Evolutionary conservation across 2,113 vertebrate genomes (phyloP).

Genomic region (Tympanuchus pallidicinctus): DNA sequence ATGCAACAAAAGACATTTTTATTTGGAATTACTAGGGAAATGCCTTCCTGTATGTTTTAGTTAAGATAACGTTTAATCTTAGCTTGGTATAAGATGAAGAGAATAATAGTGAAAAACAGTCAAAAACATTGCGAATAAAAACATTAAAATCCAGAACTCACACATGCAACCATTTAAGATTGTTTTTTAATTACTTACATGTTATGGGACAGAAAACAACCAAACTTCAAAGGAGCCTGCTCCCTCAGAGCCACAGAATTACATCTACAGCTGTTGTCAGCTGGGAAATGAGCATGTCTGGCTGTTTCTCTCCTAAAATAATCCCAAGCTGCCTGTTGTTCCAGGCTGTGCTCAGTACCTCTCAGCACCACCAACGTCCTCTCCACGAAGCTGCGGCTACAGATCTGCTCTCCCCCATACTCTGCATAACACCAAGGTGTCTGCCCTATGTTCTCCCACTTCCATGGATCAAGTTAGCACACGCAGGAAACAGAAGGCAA

Average conservation of each 20-base stretch:
- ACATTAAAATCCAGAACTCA: constrained; percentile 5
- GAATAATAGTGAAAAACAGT: neutral
- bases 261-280: constrained; percentile 29
- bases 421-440: constrained; percentile 11
- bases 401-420: constrained; percentile 51
- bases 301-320: constrained; percentile 32
- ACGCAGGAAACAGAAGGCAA: constrained; percentile 19
- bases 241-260: constrained; percentile 37
- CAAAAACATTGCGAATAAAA: neutral
- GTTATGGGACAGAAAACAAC: constrained; percentile 24
- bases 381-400: constrained; percentile 4
- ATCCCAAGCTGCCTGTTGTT: constrained; percentile 66
- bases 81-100: neutral
- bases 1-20: neutral
- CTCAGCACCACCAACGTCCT: constrained; percentile 66
- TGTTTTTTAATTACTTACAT: constrained; percentile 74
- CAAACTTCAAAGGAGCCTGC: constrained; percentile 51
- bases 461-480: constrained; percentile 16
- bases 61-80: neutral
- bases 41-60: neutral
- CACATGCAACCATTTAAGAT: neutral
- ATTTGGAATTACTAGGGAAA: constrained; percentile 3
- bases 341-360: constrained; percentile 56
- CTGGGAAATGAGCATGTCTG: constrained; percentile 34
- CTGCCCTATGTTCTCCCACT: neutral